These are phyloP conservation scores for Sesia bembeciformis DNA, from an alignment of 2,888 invertebrate species.

Conservation along the genomic window DNA sequence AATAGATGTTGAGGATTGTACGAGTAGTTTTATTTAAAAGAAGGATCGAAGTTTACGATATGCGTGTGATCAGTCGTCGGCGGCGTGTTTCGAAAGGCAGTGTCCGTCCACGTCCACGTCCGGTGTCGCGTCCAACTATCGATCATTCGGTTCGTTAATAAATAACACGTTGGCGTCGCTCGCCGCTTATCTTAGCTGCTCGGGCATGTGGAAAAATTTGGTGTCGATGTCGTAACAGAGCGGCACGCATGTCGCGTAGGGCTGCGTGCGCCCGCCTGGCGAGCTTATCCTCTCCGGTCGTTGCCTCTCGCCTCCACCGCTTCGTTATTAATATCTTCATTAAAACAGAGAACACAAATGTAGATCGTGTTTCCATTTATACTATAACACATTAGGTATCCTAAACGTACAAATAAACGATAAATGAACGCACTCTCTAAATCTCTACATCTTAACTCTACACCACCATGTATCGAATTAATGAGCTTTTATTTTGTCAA, in stretches of 20 bases:
- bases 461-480: background rate
- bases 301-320: slow-evolving; percentile 39
- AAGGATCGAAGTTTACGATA: too few species aligned
- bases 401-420: too few species aligned
- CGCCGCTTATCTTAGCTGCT: slow-evolving; percentile 65
- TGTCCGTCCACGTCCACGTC: slow-evolving; percentile 55
- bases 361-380: too few species aligned
- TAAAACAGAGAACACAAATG: slow-evolving; percentile 23
- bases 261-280: slow-evolving; percentile 52
- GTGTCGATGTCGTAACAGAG: slow-evolving; percentile 73
- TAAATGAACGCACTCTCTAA: too few species aligned
- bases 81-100: slow-evolving; percentile 65
- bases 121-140: slow-evolving; percentile 73
- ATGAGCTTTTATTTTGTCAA: slow-evolving; percentile 13
- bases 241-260: slow-evolving; percentile 63
- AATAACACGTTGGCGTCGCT: slow-evolving; percentile 71
- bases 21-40: too few species aligned
- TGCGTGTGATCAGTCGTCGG: slow-evolving; percentile 26
- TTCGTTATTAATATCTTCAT: slow-evolving; percentile 57
- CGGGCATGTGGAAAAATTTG: slow-evolving; percentile 74
- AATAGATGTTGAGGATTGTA: too few species aligned
- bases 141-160: slow-evolving; percentile 75
- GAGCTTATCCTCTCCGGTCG: slow-evolving; percentile 50
- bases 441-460: too few species aligned
- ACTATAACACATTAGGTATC: too few species aligned